These are phyloP conservation scores for Chauna torquata DNA, from an alignment of 2,113 vertebrate genomes.

Conservation along the genomic window DNA sequence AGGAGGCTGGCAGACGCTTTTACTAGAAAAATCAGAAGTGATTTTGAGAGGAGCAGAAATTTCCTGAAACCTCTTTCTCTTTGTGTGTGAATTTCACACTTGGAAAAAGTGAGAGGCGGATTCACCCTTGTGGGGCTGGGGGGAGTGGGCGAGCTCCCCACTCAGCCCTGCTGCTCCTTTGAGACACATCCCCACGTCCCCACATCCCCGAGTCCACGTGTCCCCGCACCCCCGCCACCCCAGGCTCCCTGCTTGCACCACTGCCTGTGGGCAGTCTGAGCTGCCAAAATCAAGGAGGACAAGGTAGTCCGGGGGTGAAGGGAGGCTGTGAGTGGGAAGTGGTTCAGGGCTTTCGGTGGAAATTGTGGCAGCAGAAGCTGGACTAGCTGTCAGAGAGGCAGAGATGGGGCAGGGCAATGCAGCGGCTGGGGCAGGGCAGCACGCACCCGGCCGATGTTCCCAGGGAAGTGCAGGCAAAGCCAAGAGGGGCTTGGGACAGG, in stretches of 20 bases:
- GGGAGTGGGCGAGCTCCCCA: rapidly evolving
- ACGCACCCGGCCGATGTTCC: background rate
- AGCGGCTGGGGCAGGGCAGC: background rate
- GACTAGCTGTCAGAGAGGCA: background rate
- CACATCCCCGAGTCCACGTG: too few relatives aligned
- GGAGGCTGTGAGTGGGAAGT: background rate
- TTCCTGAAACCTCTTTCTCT: conserved; percentile 59
- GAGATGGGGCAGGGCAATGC: background rate
- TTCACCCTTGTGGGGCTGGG: background rate
- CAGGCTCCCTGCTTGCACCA: rapidly evolving
- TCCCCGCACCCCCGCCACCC: too few relatives aligned
- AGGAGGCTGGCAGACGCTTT: conserved; percentile 73
- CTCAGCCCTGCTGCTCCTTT: background rate
- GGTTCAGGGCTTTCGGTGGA: background rate
- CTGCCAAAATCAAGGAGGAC: background rate
- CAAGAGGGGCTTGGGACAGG: background rate
- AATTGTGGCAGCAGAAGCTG: background rate
- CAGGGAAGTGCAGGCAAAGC: background rate
- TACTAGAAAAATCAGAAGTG: conserved; percentile 76
- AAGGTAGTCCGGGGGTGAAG: rapidly evolving
- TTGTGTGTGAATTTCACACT: conserved; percentile 16
- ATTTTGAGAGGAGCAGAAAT: conserved; percentile 72
- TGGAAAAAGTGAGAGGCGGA: conserved; percentile 21
- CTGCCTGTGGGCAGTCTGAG: background rate
- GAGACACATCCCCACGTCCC: background rate